These are phyloP conservation scores for Potorous gilbertii DNA, from an alignment of 2,797 vertebrate species.

Conservation along the genomic window DNA sequence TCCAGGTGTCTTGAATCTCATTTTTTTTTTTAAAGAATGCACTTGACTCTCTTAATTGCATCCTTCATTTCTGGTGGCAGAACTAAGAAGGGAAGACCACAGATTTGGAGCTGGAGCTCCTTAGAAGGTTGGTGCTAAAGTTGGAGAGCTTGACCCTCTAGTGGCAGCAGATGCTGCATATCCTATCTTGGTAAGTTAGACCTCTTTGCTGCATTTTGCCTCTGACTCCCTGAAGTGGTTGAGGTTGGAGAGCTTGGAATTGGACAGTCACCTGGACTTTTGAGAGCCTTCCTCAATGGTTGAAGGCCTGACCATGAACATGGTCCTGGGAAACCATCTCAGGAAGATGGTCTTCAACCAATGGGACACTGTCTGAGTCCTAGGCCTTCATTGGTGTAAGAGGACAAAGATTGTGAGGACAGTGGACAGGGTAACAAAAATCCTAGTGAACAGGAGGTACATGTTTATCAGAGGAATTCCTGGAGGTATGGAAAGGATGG, in stretches of 20 bases:
- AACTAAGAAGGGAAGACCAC: constrained; percentile 85
- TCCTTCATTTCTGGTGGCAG: constrained; percentile 93
- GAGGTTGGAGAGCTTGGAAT: constrained; percentile 88
- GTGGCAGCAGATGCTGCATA: constrained; percentile 87
- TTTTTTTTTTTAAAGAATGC: constrained; percentile 92
- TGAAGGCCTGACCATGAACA: constrained; percentile 95
- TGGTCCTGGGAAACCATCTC: constrained; percentile 91
- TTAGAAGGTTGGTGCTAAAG: constrained; percentile 81
- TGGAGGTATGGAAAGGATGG: constrained; percentile 96
- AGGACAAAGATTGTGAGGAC: constrained; percentile 98
- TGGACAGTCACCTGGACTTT: constrained; percentile 72
- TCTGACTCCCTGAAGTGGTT: constrained; percentile 86
- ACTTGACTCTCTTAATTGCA: constrained; percentile 95
- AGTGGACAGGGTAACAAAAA: constrained; percentile 97
- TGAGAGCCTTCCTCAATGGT: constrained; percentile 82
- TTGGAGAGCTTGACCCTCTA: constrained; percentile 82
- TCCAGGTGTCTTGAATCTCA: neutral
- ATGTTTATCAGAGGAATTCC: constrained; percentile 98
- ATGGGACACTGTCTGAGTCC: constrained; percentile 95
- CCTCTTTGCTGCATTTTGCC: constrained; percentile 80
- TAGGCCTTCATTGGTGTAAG: constrained; percentile 95
- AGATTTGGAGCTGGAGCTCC: constrained; percentile 92
- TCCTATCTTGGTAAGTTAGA: constrained; percentile 85
- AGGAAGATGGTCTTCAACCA: constrained; percentile 95
- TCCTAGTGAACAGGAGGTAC: constrained; percentile 99